Base-by-base conservation (phyloP, 2,888 invertebrate species). In the Cepaea hortensis region DNA sequence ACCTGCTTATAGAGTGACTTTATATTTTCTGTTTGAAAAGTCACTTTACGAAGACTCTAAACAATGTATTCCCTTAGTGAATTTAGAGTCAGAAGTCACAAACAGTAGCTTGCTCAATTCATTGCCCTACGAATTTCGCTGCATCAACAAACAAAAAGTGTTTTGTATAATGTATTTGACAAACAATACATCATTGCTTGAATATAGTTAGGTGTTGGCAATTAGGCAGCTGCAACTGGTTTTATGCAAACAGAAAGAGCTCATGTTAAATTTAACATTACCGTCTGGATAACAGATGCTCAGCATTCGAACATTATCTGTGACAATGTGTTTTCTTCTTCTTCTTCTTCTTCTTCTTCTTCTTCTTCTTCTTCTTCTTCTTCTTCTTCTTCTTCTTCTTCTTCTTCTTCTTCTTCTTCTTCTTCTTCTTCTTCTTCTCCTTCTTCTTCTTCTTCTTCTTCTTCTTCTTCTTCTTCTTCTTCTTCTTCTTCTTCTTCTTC, bases 381-480 rank as follows among this genome's bases (percentile, higher is more conserved):
- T 72, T 72, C 72, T 70, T 35, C 70, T 65, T 35, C 83, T 83
- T n/a, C 68, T 72, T 72, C 68, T 65, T 72, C 83, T 83, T 72
- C 83, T 83, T 72, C 72, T 83, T 72, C 83, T 83, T 72, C 83
- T 83, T 72, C 83, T 83, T 72, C 83, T 83, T 46, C 83, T 83
- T 46, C 83, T 83, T 46, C 72, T 83, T 46, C 83, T 83, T 70
- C 83, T 83, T 46, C 83, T 83, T 46, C 72, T 83, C 11, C 83
- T 72, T 70, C 83, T 72, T 70, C 83, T 72, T 70, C 70, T 83
- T 70, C 83, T 83, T 70, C 83, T 83, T 70, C 83, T 83, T 20
- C 83, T 83, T 70, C 83, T 83, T 70, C 83, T 83, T 70, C 72
- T 83, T 35, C 83, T 83, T 70, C 83, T 83, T 70, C 70, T 83